These are phyloP conservation scores for Thamnaconus septentrionalis DNA, from an alignment of 2,113 vertebrate genomes.

Conservation along the genomic window DNA sequence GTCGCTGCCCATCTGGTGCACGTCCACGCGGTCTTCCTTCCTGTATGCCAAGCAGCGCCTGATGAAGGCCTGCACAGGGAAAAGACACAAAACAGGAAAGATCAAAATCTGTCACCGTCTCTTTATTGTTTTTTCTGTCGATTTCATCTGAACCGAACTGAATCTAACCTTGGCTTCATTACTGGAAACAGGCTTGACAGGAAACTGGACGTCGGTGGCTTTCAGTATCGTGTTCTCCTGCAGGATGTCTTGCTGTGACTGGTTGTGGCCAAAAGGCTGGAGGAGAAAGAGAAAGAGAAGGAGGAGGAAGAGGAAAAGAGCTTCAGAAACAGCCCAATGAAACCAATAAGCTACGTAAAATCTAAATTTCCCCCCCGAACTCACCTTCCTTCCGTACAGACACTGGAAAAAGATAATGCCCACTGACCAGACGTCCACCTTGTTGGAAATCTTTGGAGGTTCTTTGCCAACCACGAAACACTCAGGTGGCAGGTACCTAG, in stretches of 20 bases:
- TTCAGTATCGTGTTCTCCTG: conserved; percentile 99
- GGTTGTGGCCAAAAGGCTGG: conserved; percentile 99
- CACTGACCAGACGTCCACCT: conserved; percentile 99
- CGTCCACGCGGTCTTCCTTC: conserved; percentile 96
- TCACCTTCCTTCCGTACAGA: conserved; percentile 98
- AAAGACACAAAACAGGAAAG: not conserved
- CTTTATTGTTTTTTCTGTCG: no score
- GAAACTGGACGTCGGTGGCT: conserved; percentile 98
- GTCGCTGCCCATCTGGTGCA: conserved; percentile 95
- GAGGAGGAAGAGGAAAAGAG: not conserved
- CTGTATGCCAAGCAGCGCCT: conserved; percentile 96
- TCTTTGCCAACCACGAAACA: conserved; percentile 99
- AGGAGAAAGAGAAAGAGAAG: conserved; percentile 4
- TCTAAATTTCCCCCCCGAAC: not conserved
- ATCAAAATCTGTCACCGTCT: no score
- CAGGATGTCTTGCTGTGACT: conserved; percentile 98
- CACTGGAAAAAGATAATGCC: conserved; percentile 99
- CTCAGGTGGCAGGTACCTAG: conserved; percentile 96
- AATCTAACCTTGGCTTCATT: conserved; percentile 96
- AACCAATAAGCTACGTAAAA: not conserved
- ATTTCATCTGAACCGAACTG: not conserved
- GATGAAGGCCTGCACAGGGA: conserved; percentile 87
- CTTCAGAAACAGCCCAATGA: not conserved
- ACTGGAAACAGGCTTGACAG: conserved; percentile 96
- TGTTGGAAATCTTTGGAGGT: conserved; percentile 99